Percentiles rank a stretch among this genome's conserved stretches.
Evolutionary conservation across 2,888 invertebrate species (phyloP).

Genomic region (Polydrusus pterygomalis): DNA sequence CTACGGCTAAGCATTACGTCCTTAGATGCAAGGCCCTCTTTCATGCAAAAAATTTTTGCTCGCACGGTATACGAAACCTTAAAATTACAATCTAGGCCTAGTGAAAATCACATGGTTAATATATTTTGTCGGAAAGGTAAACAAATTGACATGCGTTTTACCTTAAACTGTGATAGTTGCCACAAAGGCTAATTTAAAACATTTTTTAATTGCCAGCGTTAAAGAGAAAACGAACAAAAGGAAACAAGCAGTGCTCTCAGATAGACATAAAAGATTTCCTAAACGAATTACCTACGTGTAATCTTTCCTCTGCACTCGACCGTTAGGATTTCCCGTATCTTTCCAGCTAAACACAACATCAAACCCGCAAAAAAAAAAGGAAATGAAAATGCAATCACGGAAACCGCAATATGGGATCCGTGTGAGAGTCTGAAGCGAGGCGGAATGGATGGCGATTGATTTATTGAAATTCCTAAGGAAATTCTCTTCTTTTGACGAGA

Average conservation of each 20-base stretch:
- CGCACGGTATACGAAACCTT: no score
- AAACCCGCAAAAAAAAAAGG: not conserved
- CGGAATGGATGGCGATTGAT: conserved; percentile 9
- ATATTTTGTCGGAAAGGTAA: no score
- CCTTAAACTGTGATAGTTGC: no score
- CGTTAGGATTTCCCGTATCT: conserved; percentile 15
- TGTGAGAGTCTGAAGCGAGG: conserved; percentile 8
- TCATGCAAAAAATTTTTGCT: no score
- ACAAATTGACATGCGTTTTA: no score
- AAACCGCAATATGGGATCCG: conserved; percentile 14
- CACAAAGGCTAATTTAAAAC: no score
- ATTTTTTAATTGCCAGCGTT: not conserved
- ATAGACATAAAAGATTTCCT: conserved; percentile 5
- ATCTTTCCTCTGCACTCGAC: conserved; percentile 11
- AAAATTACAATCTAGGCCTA: no score
- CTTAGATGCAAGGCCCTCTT: no score
- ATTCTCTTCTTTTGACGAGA: conserved; percentile 12
- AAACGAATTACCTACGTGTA: conserved; percentile 12
- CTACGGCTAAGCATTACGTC: no score
- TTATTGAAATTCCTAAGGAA: conserved; percentile 10
- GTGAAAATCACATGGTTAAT: no score
- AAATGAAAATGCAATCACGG: conserved; percentile 16
- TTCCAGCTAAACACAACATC: conserved; percentile 14
- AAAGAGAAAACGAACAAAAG: not conserved
- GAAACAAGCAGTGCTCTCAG: conserved; percentile 2